phyloP scores from a whole-genome alignment of 1,140 invertebrate species.

The Diabrotica virgifera region DNA sequence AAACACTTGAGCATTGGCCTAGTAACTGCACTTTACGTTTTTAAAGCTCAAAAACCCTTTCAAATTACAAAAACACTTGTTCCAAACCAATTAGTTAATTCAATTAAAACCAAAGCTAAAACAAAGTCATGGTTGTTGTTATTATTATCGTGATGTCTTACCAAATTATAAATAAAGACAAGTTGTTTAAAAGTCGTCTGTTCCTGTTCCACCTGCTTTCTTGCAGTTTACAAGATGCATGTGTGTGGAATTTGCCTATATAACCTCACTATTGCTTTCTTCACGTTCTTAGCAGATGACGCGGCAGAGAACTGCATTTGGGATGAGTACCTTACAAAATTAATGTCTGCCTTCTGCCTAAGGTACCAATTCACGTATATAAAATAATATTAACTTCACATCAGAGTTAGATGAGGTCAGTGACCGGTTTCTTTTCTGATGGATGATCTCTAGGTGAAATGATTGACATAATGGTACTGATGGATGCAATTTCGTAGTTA shows the following conservation, averaged over 20 bases:
- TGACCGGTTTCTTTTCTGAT: constrained; percentile 1
- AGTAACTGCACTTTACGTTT: too few relatives aligned
- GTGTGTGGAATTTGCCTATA: neutral
- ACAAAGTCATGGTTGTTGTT: too few relatives aligned
- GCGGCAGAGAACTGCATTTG: too few relatives aligned
- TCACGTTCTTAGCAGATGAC: neutral
- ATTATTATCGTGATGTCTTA: too few relatives aligned
- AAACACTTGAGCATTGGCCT: too few relatives aligned
- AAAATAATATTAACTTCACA: neutral
- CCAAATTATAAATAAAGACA: too few relatives aligned
- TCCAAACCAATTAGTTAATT: too few relatives aligned
- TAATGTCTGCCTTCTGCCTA: neutral
- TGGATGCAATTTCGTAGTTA: neutral
- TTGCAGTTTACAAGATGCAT: neutral
- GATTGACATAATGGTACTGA: neutral
- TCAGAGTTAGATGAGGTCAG: neutral
- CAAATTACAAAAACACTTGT: too few relatives aligned
- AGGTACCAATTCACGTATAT: neutral
- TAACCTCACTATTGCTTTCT: neutral
- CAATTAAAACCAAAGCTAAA: too few relatives aligned
- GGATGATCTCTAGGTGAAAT: neutral
- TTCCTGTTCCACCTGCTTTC: too few relatives aligned
- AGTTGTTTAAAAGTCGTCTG: too few relatives aligned
- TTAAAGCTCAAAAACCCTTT: too few relatives aligned
- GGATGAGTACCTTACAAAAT: neutral